Evolutionary conservation across 2,888 invertebrate species (phyloP), one percentile per base, ranked within the genome.

Genomic region (Melanotus villosus): DNA sequence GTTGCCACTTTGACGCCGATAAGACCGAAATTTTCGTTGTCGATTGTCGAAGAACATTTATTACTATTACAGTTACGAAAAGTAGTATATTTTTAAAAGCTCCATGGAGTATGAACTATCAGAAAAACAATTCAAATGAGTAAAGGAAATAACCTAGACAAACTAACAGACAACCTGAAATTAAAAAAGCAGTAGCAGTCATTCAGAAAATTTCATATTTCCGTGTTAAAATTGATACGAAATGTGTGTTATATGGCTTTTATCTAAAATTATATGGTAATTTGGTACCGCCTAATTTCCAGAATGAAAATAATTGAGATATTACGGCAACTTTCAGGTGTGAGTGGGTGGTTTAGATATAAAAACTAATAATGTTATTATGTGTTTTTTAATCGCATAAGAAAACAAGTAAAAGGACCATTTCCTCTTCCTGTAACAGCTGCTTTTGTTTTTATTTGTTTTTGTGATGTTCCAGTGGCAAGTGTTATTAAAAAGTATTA

Each of bases 221-320:
- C 68, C 68, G 68, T 38, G 56, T 63, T 21, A 1, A 45, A 67
- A 56, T 60, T 67, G 60, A 60, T 41, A 63, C 38, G 16, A 21
- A 47, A 47, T 47, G 47, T 26, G 47, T 10, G n/a, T n/a, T n/a
- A n/a, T n/a, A 30, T n/a, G 32, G 12, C 52, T 12, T 62, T 62
- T 67, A 60, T 58, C n/a, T 16, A 41, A 63, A 65, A 65, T 65
- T 65, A 65, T 36, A 45, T 30, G 59, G 58, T 66, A 41, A 47
- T 50, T 65, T 36, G 38, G 21, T 32, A 30, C 41, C 18, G 36
- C n/a, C 62, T 47, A 62, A 68, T 62, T 68, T 68, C 32, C 9
- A 19, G 26, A 63, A 68, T 47, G 2, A 21, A 54, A 57, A 16
- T 57, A 63, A 63, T 68, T 57, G 62, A 58, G 59, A 59, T 59